Base-by-base conservation (phyloP, 2,888 invertebrate genomes). In the Cyaniris semiargus region DNA sequence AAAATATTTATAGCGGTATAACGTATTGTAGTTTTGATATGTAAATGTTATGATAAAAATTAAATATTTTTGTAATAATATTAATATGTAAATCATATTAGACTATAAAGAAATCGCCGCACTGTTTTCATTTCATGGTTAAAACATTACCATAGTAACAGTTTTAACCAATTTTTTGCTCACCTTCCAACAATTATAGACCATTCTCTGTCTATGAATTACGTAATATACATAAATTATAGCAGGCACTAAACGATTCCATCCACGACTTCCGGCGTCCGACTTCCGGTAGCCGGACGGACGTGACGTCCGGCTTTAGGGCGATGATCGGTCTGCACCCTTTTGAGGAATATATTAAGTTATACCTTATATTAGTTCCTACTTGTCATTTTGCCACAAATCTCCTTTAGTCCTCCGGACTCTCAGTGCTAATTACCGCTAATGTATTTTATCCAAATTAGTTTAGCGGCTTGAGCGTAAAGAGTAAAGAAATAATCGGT, bases 281-380 rank as follows among this genome's bases (percentile, higher is more conserved):
- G 18, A 66, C 27, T 27, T 66, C 66, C 66, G 66, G 66, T 27
- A 66, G 53, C 15, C 31, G 66, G 66, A 27, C 66, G 27, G 66
- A 66, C 66, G 66, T 66, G 18, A 66, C 27, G 27, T 66, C 66
- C 66, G 27, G 66, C 21, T 66, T 66, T 27, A 66, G 66, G 27
- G 31, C 27, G 66, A 66, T 66, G 66, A 66, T 66, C 66, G 66
- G 18, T 15, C 27, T 66, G 66, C 27, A 27, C 27, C 27, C 27
- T 31, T 15, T 66, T 31, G n/a, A 15, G 27, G 27, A 18, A 31
- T 66, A 5, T 58, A 27, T 27, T 27, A 8, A 10, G 1, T 38
- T 10, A 38, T 38, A 38, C 5, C 0, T 6, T 34, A 34, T 27
- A 27, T 3, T 27, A 27, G 1, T 3, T 27, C 1, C 3, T 27